These are phyloP conservation scores for Bimastos eiseni DNA, from an alignment of 2,888 invertebrate species.

Conservation along the genomic window DNA sequence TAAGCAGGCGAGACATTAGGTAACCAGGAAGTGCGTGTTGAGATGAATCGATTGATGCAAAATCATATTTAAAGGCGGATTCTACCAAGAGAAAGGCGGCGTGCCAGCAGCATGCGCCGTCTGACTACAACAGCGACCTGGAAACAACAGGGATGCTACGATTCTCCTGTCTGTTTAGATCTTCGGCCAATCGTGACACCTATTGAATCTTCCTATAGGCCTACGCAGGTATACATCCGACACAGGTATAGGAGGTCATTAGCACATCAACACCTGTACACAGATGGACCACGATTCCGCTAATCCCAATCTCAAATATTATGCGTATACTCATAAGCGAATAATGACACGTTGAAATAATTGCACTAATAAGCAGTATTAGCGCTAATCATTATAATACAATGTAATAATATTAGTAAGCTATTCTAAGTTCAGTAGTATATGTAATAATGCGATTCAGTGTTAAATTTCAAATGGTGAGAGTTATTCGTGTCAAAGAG, in stretches of 20 bases:
- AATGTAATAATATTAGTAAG: not conserved
- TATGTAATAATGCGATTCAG: not conserved
- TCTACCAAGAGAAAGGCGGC: too few relatives aligned
- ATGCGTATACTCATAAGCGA: not conserved
- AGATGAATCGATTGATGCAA: too few relatives aligned
- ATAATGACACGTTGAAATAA: not conserved
- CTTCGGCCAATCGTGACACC: not conserved
- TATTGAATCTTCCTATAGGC: not conserved
- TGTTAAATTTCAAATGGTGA: not conserved
- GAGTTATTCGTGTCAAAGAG: not conserved
- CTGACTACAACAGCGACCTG: not conserved
- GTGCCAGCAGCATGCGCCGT: not conserved
- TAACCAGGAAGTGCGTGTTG: too few relatives aligned
- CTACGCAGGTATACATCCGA: too few relatives aligned
- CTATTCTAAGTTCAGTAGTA: not conserved
- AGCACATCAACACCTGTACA: not conserved
- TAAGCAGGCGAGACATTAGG: too few relatives aligned
- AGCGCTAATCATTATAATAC: not conserved
- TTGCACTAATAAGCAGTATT: not conserved
- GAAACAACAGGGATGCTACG: not conserved
- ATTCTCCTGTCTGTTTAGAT: not conserved
- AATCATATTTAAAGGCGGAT: too few relatives aligned
- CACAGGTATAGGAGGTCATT: not conserved
- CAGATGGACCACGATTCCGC: not conserved
- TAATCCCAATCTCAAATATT: not conserved